phyloP scores from a whole-genome alignment of 2,113 vertebrate species.

The Tenrec ecaudatus region DNA sequence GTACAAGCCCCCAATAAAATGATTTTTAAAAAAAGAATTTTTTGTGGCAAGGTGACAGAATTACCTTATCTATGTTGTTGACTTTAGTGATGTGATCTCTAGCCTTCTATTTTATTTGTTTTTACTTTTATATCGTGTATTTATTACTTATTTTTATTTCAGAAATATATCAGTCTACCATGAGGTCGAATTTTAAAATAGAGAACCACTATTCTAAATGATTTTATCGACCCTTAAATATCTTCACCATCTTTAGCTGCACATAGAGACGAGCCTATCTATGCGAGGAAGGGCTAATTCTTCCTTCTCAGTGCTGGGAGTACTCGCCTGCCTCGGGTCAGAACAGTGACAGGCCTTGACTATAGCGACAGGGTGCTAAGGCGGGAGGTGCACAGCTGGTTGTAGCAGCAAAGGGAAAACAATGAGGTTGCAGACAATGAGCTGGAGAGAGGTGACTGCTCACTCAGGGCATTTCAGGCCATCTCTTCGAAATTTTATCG shows the following conservation, averaged over 20 bases:
- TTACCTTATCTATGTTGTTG: neutral
- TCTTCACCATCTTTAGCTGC: neutral
- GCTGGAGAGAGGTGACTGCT: no score
- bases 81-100: neutral
- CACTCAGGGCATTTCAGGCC: no score
- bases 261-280: neutral
- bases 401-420: no score
- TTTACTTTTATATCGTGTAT: neutral
- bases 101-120: neutral
- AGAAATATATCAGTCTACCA: neutral
- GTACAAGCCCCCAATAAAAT: no score
- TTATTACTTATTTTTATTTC: constrained; percentile 11
- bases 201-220: neutral
- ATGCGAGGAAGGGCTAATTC: neutral
- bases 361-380: no score
- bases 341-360: neutral
- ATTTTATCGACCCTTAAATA: neutral
- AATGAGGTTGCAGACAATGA: no score
- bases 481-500: no score
- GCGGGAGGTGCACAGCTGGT: no score
- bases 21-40: no score
- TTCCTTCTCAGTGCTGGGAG: neutral
- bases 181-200: constrained; percentile 8
- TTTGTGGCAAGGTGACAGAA: neutral
- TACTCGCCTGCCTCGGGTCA: neutral